Evolutionary conservation across 1,140 invertebrate genomes (phyloP), one percentile per base, ranked within the genome.

Genomic region (Ostrea edulis): DNA sequence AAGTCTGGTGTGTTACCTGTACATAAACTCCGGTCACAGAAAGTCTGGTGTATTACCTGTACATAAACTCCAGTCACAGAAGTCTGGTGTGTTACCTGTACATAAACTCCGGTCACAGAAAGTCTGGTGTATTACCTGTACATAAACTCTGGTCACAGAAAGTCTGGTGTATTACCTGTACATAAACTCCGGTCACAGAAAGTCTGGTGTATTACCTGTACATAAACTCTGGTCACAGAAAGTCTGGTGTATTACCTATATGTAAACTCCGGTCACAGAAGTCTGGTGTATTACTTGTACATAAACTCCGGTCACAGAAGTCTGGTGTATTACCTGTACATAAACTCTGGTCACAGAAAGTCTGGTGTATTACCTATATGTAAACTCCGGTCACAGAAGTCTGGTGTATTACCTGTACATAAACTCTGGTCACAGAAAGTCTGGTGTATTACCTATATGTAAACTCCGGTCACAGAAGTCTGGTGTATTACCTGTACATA

Each of bases 401-500:
- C 35, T 44, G 5, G 35, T 44, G 35, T 44, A 44, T 92, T 93
- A 93, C 84, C 93, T 94, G 12, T 93, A n/a, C n/a, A n/a, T n/a
- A n/a, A n/a, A n/a, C n/a, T n/a, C n/a, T n/a, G 35, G 35, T 44
- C 35, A 44, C 35, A 44, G 35, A n/a, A 44, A 44, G 35, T 44
- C 35, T 44, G 5, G 35, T 44, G 35, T 44, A 44, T 92, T 93
- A 93, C 84, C 93, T 94, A n/a, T n/a, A n/a, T n/a, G n/a, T n/a
- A n/a, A n/a, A n/a, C n/a, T n/a, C n/a, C n/a, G 35, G 35, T 44
- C 35, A 44, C 35, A 44, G 35, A 44, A 44, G 35, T 44, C 35
- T 44, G 5, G 35, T 44, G 35, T 44, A 44, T 92, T 93, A 93
- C 84, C 93, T 94, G 12, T 93, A n/a, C n/a, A n/a, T n/a, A n/a